These are phyloP conservation scores for Chalcis sispes DNA, from an alignment of 2,888 invertebrate species.

Conservation along the genomic window DNA sequence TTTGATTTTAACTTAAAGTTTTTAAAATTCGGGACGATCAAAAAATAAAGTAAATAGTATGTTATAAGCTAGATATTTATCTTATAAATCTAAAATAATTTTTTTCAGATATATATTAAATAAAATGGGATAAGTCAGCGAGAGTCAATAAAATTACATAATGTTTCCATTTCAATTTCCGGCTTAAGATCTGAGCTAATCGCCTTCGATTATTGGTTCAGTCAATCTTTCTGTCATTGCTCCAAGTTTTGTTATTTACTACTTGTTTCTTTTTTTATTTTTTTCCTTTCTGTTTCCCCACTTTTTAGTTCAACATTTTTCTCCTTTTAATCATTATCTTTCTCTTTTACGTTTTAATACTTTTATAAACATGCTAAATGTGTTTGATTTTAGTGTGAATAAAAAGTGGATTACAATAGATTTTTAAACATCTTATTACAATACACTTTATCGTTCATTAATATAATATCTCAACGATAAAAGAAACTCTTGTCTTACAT, in stretches of 20 bases:
- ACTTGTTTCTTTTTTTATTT: neutral
- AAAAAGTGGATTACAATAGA: too few relatives aligned
- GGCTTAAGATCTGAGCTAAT: slow-evolving; percentile 17
- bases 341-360: neutral
- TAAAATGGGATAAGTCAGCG: neutral
- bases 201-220: slow-evolving; percentile 27
- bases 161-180: slow-evolving; percentile 41
- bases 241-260: neutral
- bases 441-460: too few relatives aligned
- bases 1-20: too few relatives aligned
- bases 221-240: slow-evolving; percentile 4
- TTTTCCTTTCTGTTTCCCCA: neutral
- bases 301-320: neutral
- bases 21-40: too few relatives aligned
- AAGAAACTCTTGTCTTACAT: too few relatives aligned
- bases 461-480: too few relatives aligned
- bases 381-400: too few relatives aligned
- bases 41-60: too few relatives aligned
- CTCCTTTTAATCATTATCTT: neutral
- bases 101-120: neutral
- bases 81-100: too few relatives aligned
- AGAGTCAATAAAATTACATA: slow-evolving; percentile 39
- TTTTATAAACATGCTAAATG: too few relatives aligned
- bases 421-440: too few relatives aligned
- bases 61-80: too few relatives aligned